Evolutionary conservation across 1,140 invertebrate species (phyloP).

Genomic region (Aculops lycopersici): DNA sequence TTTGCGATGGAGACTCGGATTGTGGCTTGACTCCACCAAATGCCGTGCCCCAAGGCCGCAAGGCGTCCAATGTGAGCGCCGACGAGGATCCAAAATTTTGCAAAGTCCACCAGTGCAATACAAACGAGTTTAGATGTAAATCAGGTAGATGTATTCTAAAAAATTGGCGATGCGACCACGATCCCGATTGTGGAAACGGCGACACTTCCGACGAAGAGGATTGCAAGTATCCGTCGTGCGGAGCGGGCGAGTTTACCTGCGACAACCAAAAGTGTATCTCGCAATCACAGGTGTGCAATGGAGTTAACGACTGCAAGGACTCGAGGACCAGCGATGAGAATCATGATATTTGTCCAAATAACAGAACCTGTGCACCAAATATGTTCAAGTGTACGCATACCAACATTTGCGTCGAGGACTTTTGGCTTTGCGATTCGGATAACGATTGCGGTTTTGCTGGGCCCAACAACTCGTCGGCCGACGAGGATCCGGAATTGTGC

Average conservation of each 20-base stretch:
- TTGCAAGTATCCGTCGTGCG: conserved; percentile 60
- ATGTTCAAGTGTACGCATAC: conserved; percentile 67
- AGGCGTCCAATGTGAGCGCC: conserved; percentile 30
- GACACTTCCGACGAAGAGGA: conserved; percentile 62
- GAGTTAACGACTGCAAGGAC: conserved; percentile 74
- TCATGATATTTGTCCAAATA: conserved; percentile 45
- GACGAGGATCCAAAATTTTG: conserved; percentile 79
- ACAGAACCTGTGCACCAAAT: conserved; percentile 42
- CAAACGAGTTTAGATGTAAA: conserved; percentile 65
- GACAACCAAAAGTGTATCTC: conserved; percentile 61
- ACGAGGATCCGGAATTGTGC: conserved; percentile 65
- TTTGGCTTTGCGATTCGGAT: conserved; percentile 57
- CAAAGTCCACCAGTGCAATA: conserved; percentile 61
- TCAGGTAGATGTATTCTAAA: conserved; percentile 80
- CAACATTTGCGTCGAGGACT: conserved; percentile 73
- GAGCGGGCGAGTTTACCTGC: conserved; percentile 70
- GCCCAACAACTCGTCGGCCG: conserved; percentile 20
- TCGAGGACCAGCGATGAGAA: conserved; percentile 64
- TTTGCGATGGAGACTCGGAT: conserved; percentile 77
- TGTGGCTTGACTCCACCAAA: conserved; percentile 28
- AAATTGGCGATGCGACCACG: conserved; percentile 73
- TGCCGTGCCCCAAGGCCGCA: not conserved
- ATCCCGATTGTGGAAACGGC: conserved; percentile 78
- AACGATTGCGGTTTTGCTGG: conserved; percentile 57
- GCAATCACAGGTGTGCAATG: conserved; percentile 52